Evolutionary conservation across 1,140 invertebrate genomes (phyloP).

Genomic region (Aphelenchoides avenae): DNA sequence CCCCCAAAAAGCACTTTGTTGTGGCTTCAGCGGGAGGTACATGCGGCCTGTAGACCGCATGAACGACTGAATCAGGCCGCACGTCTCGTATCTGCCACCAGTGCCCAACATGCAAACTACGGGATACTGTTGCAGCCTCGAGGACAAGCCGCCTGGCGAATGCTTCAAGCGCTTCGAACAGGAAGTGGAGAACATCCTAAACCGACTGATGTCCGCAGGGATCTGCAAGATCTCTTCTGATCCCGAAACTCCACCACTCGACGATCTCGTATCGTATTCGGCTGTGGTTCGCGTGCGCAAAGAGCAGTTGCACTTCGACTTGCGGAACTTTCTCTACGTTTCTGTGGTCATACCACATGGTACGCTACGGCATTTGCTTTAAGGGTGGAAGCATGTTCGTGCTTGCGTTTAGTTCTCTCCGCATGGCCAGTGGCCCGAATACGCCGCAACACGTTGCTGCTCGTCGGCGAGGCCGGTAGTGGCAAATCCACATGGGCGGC

Average conservation of each 20-base stretch:
- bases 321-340: constrained; percentile 11
- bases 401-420: neutral
- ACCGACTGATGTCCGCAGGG: neutral
- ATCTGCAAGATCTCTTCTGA: neutral
- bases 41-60: too few species aligned
- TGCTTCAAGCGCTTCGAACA: constrained; percentile 5
- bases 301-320: constrained; percentile 2
- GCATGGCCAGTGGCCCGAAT: neutral
- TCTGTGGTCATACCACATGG: constrained; percentile 10
- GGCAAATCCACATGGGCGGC: neutral
- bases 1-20: too few species aligned
- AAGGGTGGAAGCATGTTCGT: neutral
- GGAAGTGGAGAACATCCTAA: constrained; percentile 8
- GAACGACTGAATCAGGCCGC: too few species aligned
- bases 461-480: neutral
- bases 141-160: too few species aligned
- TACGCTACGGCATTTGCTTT: neutral
- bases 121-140: too few species aligned
- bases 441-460: neutral
- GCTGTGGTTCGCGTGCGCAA: neutral
- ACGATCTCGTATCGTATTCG: constrained; percentile 5
- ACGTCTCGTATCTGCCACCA: too few species aligned
- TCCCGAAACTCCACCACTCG: constrained; percentile 3
- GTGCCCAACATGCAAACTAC: too few species aligned
- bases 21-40: too few species aligned